These are phyloP conservation scores for Drosophila punjabiensis DNA, from an alignment of 1,140 invertebrate species.

Conservation along the genomic window DNA sequence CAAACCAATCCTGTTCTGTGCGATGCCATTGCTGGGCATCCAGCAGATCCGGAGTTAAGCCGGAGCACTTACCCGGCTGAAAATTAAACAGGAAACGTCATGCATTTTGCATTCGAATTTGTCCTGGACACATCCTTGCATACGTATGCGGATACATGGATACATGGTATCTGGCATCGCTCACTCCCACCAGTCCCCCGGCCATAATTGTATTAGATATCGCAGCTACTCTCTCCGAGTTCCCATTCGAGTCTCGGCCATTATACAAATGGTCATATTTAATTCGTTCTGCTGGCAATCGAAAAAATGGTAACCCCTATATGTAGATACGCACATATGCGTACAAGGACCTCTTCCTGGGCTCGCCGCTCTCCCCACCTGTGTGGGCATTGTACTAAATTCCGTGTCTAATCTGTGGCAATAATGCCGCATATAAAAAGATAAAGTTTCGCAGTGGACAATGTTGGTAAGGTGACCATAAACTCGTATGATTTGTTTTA, in stretches of 20 bases:
- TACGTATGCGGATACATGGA: neutral
- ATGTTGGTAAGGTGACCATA: conserved; percentile 74
- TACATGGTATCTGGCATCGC: neutral
- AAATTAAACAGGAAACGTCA: conserved; percentile 79
- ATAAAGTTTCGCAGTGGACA: conserved; percentile 80
- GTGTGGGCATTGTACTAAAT: conserved; percentile 61
- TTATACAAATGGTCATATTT: conserved; percentile 84
- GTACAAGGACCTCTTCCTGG: conserved; percentile 20
- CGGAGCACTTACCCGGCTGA: conserved; percentile 64
- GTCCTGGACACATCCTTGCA: conserved; percentile 47
- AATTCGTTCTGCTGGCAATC: conserved; percentile 82
- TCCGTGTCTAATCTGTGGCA: conserved; percentile 84
- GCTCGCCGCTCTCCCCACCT: conserved; percentile 4
- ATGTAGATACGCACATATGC: conserved; percentile 37
- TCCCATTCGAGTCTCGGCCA: conserved; percentile 49
- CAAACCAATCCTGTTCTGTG: conserved; percentile 7
- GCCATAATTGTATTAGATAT: conserved; percentile 43
- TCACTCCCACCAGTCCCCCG: neutral
- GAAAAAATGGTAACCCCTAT: conserved; percentile 55
- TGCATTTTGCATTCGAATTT: conserved; percentile 76
- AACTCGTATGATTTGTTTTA: conserved; percentile 85
- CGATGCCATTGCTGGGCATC: conserved; percentile 1
- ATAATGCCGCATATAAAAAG: conserved; percentile 84
- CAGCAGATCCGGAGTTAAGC: conserved; percentile 55
- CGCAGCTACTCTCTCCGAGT: conserved; percentile 8